phyloP scores from a whole-genome alignment of 2,888 invertebrate species.

The Andrena camellia region DNA sequence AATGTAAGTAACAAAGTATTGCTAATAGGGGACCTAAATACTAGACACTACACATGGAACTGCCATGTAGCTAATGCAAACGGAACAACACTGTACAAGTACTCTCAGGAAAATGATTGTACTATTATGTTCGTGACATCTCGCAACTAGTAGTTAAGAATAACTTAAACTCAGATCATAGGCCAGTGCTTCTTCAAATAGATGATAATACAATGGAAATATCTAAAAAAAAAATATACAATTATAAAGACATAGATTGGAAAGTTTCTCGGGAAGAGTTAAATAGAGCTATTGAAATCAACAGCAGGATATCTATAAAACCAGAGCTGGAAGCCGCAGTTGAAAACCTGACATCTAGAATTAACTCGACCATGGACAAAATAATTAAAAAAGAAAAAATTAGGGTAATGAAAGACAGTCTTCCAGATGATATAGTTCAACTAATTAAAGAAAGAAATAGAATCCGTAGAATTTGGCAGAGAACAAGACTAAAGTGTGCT shows the following conservation, averaged over 20 bases:
- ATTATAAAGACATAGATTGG: slow-evolving; percentile 59
- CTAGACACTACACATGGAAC: slow-evolving; percentile 66
- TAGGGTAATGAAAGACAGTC: slow-evolving; percentile 25
- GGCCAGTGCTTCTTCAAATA: slow-evolving; percentile 55
- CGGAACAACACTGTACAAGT: slow-evolving; percentile 58
- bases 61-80: slow-evolving; percentile 55
- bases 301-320: slow-evolving; percentile 19
- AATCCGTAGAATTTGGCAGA: slow-evolving; percentile 34
- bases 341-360: slow-evolving; percentile 41
- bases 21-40: slow-evolving; percentile 19
- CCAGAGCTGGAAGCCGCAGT: slow-evolving; percentile 53
- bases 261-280: slow-evolving; percentile 36
- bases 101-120: slow-evolving; percentile 51
- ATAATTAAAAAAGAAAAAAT: slow-evolving; percentile 25
- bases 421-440: slow-evolving; percentile 31
- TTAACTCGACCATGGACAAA: slow-evolving; percentile 44
- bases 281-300: slow-evolving; percentile 43
- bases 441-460: slow-evolving; percentile 25
- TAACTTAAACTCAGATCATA: slow-evolving; percentile 70
- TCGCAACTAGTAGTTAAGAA: slow-evolving; percentile 39
- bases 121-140: slow-evolving; percentile 45
- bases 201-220: background rate
- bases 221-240: background rate
- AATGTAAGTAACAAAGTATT: slow-evolving; percentile 46
- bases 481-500: background rate